Conservation (phyloP, 1,140 invertebrate species). For the Drosophila tsacasi region DNA sequence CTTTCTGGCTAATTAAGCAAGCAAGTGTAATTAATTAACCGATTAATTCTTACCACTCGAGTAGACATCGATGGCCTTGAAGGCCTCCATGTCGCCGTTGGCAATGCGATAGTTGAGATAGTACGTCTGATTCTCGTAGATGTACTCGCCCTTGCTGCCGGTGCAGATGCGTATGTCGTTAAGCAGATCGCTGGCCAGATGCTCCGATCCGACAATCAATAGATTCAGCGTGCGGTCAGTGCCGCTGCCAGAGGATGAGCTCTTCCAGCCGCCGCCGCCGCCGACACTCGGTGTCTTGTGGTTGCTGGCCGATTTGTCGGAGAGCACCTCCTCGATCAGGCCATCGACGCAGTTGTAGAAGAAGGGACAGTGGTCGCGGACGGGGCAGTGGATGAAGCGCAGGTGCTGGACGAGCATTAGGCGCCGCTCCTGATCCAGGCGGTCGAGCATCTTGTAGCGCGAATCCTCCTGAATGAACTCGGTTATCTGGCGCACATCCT, state of each 20-base stretch:
- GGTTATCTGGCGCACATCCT: constrained; percentile 97
- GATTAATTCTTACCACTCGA: constrained; percentile 86
- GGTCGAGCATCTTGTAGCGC: constrained; percentile 96
- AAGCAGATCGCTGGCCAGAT: constrained; percentile 92
- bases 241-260: constrained; percentile 48
- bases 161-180: constrained; percentile 88
- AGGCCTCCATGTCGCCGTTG: constrained; percentile 89
- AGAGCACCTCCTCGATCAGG: constrained; percentile 91
- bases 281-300: constrained; percentile 84
- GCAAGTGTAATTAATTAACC: background rate
- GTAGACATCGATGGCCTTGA: constrained; percentile 84
- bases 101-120: constrained; percentile 94
- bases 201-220: constrained; percentile 91
- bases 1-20: background rate
- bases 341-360: constrained; percentile 96
- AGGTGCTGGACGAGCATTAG: constrained; percentile 97
- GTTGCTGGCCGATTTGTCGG: constrained; percentile 87
- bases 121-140: constrained; percentile 93
- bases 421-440: constrained; percentile 97
- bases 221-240: constrained; percentile 90
- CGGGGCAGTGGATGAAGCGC: constrained; percentile 98
- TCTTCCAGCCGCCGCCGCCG: constrained; percentile 85
- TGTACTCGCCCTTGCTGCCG: constrained; percentile 93
- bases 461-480: constrained; percentile 96
- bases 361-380: constrained; percentile 96